Conservation (phyloP, 2,888 invertebrate genomes). For the Microplitis manilae region DNA sequence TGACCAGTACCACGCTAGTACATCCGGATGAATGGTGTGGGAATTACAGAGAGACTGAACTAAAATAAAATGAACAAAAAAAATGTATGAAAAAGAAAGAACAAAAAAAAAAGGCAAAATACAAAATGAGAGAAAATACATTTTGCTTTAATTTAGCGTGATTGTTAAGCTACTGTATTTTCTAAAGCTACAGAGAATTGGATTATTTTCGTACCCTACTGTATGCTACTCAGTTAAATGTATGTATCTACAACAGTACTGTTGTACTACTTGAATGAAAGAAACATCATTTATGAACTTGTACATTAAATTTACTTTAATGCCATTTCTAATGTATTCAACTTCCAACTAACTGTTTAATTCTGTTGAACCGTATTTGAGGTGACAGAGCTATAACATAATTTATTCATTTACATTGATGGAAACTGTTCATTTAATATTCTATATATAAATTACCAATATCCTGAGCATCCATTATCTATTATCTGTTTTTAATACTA, state of each 20-base stretch:
- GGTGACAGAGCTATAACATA: neutral
- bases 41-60: conserved; percentile 15
- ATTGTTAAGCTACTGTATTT: conserved; percentile 19
- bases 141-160: conserved; percentile 37
- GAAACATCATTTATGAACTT: neutral
- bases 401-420: neutral
- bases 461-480: neutral
- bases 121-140: neutral
- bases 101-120: neutral
- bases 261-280: neutral
- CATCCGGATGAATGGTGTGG: conserved; percentile 6
- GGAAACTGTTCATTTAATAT: neutral
- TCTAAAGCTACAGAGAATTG: neutral
- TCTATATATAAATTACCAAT: neutral
- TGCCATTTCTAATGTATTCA: neutral
- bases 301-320: neutral
- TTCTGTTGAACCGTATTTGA: neutral
- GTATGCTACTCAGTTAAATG: neutral
- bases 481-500: neutral
- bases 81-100: conserved; percentile 17
- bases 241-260: neutral
- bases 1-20: conserved; percentile 30
- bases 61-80: conserved; percentile 5
- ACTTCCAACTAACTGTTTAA: neutral
- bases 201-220: neutral